A percentile compares a stretch with the other conserved stretches of the same genome.
These are phyloP conservation scores for Eilema griseolum DNA, from an alignment of 2,888 invertebrate species.

Conservation along the genomic window DNA sequence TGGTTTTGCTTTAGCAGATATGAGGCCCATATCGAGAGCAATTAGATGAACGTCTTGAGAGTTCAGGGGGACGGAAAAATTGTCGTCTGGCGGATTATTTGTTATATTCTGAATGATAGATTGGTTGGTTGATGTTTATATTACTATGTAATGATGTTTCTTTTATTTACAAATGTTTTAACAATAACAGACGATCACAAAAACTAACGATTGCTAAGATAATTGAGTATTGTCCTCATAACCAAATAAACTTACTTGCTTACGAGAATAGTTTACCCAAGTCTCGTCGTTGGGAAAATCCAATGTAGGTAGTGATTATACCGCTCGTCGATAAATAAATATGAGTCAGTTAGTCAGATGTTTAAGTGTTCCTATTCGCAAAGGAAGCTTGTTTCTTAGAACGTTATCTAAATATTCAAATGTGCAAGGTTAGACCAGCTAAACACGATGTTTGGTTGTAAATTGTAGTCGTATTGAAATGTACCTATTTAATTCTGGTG, in stretches of 20 bases:
- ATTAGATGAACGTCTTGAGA: slow-evolving; percentile 73
- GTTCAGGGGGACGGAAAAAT: slow-evolving; percentile 54
- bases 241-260: neutral
- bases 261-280: slow-evolving; percentile 2
- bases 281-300: slow-evolving; percentile 29
- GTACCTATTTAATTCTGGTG: slow-evolving; percentile 31
- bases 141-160: neutral
- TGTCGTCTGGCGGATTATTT: slow-evolving; percentile 26
- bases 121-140: slow-evolving; percentile 16
- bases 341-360: slow-evolving; percentile 37
- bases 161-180: neutral
- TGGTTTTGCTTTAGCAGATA: no score
- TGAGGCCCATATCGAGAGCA: slow-evolving; percentile 77
- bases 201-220: neutral
- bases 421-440: slow-evolving; percentile 28
- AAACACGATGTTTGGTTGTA: slow-evolving; percentile 30
- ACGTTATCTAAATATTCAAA: slow-evolving; percentile 39
- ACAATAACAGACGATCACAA: neutral
- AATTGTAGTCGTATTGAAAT: slow-evolving; percentile 33
- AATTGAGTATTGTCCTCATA: neutral
- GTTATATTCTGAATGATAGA: slow-evolving; percentile 20
- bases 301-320: slow-evolving; percentile 11
- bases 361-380: slow-evolving; percentile 27
- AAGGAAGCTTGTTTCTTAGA: slow-evolving; percentile 45
- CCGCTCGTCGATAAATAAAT: slow-evolving; percentile 26